Conservation (phyloP, 2,797 vertebrate species). For the Tragopan temminckii region DNA sequence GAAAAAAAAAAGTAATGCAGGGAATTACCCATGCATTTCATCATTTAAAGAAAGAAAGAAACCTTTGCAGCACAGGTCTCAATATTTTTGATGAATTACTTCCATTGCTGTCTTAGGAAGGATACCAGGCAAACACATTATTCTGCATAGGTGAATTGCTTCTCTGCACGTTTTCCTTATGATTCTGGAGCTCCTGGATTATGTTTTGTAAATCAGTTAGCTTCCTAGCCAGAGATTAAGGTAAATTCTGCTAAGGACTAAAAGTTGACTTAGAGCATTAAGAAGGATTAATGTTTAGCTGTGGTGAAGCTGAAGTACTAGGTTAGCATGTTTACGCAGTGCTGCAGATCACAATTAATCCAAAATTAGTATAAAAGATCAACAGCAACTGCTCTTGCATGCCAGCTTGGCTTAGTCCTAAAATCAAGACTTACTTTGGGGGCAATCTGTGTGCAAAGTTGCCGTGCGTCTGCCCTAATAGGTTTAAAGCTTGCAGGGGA, state of each 20-base stretch:
- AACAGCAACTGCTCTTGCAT: conserved; percentile 91
- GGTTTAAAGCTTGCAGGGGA: conserved; percentile 69
- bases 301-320: conserved; percentile 93
- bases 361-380: conserved; percentile 99
- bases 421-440: conserved; percentile 86
- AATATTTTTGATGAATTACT: not conserved
- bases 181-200: conserved; percentile 86
- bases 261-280: conserved; percentile 99
- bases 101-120: not conserved
- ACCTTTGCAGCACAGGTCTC: not conserved
- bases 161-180: conserved; percentile 79
- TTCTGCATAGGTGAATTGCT: conserved; percentile 60
- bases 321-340: conserved; percentile 96
- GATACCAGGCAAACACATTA: conserved; percentile 18
- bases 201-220: conserved; percentile 91
- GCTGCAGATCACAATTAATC: conserved; percentile 98
- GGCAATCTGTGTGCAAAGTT: conserved; percentile 77
- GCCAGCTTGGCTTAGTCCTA: conserved; percentile 89
- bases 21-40: not conserved
- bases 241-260: conserved; percentile 99
- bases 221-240: conserved; percentile 99
- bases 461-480: conserved; percentile 61
- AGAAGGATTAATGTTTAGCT: conserved; percentile 99
- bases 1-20: not conserved
- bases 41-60: not conserved